phyloP scores from a whole-genome alignment of 2,113 vertebrate genomes.

The Eubucco bourcierii region DNA sequence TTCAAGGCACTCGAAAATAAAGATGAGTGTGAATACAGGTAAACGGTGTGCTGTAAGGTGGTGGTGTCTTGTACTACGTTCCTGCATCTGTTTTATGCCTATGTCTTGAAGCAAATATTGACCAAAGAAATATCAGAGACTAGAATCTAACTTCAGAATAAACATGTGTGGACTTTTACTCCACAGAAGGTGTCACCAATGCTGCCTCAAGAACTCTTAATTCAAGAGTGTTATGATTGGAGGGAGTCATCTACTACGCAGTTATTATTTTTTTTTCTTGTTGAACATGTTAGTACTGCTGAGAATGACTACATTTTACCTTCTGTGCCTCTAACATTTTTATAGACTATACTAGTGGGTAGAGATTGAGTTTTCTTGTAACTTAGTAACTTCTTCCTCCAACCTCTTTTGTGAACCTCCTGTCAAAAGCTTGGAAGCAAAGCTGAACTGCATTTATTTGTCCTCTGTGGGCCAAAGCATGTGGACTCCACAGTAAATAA shows the following conservation, averaged over 20 bases:
- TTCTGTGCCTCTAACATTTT: not conserved
- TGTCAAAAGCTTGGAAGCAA: not conserved
- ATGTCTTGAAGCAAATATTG: not conserved
- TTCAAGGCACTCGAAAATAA: not conserved
- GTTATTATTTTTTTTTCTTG: not conserved
- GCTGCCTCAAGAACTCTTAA: not conserved
- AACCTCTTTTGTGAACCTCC: not conserved
- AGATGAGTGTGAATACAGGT: not conserved
- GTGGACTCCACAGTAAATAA: not conserved
- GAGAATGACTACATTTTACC: not conserved
- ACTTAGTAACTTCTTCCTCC: not conserved
- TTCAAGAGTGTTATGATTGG: not conserved
- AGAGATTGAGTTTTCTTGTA: not conserved
- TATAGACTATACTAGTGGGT: not conserved
- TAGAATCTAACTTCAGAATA: not conserved
- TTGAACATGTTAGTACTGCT: not conserved
- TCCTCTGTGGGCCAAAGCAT: not conserved
- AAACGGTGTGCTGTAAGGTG: not conserved
- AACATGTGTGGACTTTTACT: not conserved
- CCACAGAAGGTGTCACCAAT: not conserved
- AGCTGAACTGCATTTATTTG: not conserved
- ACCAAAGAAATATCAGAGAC: not conserved
- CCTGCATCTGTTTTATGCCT: not conserved
- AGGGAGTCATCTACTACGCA: not conserved
- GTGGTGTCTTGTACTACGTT: not conserved